Evolutionary conservation across 2,888 invertebrate genomes (phyloP), one percentile per base, ranked within the genome.

Genomic region (Aquatica leii): DNA sequence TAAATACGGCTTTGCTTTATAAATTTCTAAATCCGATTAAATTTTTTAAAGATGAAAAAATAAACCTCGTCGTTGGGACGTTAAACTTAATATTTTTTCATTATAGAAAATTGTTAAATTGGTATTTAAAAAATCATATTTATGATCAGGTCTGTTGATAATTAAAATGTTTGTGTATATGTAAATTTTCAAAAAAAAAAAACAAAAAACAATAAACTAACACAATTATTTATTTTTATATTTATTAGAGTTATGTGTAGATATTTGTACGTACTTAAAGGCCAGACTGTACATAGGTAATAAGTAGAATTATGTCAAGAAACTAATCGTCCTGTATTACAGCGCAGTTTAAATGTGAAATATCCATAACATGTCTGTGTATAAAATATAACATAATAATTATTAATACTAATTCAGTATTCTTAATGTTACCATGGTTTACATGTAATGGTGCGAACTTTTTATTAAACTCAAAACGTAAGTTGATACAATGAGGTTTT

Each of bases 351-450:
- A 71, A 72, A 73, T 74, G 74, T 74, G 66, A 74, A 71, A 68
- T 68, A 65, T 65, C 69, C 69, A 71, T 68, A 72, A 69, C 67
- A 67, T 71, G 71, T 73, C 70, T 72, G 70, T 74, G 74, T 74
- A 71, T 71, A 73, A 72, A 70, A 66, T 67, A 72, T 69, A 66
- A 69, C 70, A 68, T 75, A 74, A n/a, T n/a, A n/a, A 71, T 76
- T 74, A 77, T 65, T 77, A 76, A 78, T 77, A 46, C 46, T 46
- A 77, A 78, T 76, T 76, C 80, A 81, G 80, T 81, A 81, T 80
- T 80, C 79, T 77, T 79, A 78, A 80, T 80, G 79, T 81, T 80
- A 81, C 79, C 79, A 79, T 75, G 69, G 73, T 76, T 63, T 63
- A 64, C 61, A 65, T 65, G 65, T 56, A 65, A 65, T 65, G 65